phyloP scores from a whole-genome alignment of 53 echinoderm and acorn worm species.

The Luidia sarsii region DNA sequence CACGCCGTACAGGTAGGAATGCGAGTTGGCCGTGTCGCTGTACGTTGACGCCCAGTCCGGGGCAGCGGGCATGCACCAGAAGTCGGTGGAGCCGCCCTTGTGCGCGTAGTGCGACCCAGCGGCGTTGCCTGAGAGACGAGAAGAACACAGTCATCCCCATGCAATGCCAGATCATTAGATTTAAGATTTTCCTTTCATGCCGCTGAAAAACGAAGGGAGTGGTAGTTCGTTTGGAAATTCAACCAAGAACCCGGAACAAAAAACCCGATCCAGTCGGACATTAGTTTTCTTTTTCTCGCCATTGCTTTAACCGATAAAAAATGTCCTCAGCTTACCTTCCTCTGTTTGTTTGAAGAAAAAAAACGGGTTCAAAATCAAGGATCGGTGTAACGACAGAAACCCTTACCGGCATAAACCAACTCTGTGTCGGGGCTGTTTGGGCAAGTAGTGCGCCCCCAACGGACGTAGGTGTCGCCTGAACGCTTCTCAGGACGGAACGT shows the following conservation, averaged over 20 bases:
- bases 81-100: constrained; percentile 12
- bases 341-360: not conserved
- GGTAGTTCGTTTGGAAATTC: too few relatives aligned
- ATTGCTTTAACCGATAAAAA: not conserved
- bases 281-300: not conserved
- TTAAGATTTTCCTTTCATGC: too few relatives aligned
- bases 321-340: not conserved
- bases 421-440: constrained; percentile 44
- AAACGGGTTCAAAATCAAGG: not conserved
- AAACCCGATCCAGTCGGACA: not conserved
- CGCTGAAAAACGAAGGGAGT: too few relatives aligned
- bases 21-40: not conserved
- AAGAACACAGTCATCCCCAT: too few relatives aligned
- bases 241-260: too few relatives aligned
- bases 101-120: not conserved
- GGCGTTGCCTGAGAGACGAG: constrained; percentile 16
- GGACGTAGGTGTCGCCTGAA: constrained; percentile 42
- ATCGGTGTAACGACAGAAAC: too few relatives aligned
- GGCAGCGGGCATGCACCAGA: constrained; percentile 12
- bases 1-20: constrained; percentile 15
- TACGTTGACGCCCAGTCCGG: constrained; percentile 2
- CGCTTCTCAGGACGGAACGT: too few relatives aligned
- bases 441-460: constrained; percentile 69
- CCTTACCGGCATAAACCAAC: constrained; percentile 13
- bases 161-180: too few relatives aligned